Conservation (phyloP, 2,113 vertebrate genomes). For the Engraulis encrasicolus region DNA sequence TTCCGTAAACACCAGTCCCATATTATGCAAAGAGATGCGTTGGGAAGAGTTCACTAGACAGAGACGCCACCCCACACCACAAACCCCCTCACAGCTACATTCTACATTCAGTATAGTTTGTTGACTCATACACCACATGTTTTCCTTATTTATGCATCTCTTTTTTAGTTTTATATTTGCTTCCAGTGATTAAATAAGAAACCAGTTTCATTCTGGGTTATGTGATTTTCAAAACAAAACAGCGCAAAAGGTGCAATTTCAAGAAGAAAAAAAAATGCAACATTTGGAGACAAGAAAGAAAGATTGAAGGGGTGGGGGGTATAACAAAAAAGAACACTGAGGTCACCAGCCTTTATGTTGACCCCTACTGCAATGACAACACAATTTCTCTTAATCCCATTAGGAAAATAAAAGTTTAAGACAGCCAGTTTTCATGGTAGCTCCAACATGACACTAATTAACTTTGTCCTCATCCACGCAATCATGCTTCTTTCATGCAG, state of each 20-base stretch:
- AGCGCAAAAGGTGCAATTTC: slow-evolving; percentile 1
- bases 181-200: slow-evolving; percentile 16
- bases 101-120: slow-evolving; percentile 67
- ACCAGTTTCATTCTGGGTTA: not conserved
- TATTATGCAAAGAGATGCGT: not conserved
- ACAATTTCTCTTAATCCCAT: not conserved
- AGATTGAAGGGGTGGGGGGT: not conserved
- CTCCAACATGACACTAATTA: not conserved
- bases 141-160: not conserved
- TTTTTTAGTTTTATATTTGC: not conserved
- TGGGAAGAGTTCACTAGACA: not conserved
- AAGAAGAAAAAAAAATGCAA: not conserved
- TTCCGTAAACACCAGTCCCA: not conserved
- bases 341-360: not conserved
- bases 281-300: not conserved
- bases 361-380: not conserved
- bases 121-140: not conserved
- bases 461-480: not conserved
- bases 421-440: not conserved
- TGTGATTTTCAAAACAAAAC: not conserved
- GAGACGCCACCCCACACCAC: not conserved
- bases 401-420: not conserved
- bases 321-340: not conserved
- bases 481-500: not conserved
- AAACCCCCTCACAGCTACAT: slow-evolving; percentile 4